A percentile compares a stretch with the other conserved stretches of the same genome.
Conservation (phyloP, 2,113 vertebrate species). For the Clarias magur region DNA sequence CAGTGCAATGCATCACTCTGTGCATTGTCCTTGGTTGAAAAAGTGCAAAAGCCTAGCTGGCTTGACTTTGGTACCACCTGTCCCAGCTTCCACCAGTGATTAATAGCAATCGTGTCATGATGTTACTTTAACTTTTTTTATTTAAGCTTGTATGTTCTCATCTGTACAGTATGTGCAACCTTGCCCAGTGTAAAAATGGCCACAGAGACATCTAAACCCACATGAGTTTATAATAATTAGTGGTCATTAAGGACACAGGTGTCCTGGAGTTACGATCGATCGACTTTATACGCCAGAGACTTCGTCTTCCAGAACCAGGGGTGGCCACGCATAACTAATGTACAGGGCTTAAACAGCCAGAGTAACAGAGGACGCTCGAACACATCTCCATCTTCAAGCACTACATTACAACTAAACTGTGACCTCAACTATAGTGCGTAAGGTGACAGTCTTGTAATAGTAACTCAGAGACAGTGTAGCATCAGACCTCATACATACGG, state of each 20-base stretch:
- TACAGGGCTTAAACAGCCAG: not conserved
- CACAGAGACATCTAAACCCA: not conserved
- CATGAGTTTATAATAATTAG: conserved; percentile 26
- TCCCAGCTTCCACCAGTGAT: not conserved
- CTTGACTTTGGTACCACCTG: not conserved
- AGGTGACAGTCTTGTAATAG: not conserved
- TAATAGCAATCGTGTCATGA: not conserved
- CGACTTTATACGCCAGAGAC: not conserved
- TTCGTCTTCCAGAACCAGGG: not conserved
- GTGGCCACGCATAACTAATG: not conserved
- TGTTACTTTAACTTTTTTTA: not conserved
- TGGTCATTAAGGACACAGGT: conserved; percentile 16
- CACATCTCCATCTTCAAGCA: not conserved
- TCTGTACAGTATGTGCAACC: not conserved
- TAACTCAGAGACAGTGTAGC: not conserved
- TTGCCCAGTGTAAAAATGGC: not conserved
- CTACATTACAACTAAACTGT: not conserved
- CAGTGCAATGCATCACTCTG: not conserved
- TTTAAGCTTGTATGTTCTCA: not conserved
- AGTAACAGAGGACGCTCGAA: not conserved
- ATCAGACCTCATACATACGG: not conserved
- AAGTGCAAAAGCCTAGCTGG: not conserved
- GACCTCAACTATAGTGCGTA: not conserved
- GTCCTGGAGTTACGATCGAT: not conserved
- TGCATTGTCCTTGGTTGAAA: not conserved